These are phyloP conservation scores for Caenorhabditis remanei DNA, from an alignment of 1,140 invertebrate genomes.

Conservation along the genomic window DNA sequence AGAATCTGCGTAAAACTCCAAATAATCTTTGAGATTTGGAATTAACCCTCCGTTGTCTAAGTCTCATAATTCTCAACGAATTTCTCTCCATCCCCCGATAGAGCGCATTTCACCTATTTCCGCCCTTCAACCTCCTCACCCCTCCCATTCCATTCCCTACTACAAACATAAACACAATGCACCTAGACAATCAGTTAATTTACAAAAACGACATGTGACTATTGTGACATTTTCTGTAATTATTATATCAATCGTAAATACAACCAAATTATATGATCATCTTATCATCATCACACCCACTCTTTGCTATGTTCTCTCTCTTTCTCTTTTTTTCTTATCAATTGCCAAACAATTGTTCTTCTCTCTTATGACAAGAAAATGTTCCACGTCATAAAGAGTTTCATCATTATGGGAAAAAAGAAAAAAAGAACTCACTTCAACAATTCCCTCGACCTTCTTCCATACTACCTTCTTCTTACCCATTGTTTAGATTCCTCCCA, in stretches of 20 bases:
- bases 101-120: too few species aligned
- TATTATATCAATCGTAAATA: conserved; percentile 17
- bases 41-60: too few species aligned
- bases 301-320: conserved; percentile 13
- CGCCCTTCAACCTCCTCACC: too few species aligned
- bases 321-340: conserved; percentile 7
- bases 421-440: conserved; percentile 4
- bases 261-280: conserved; percentile 17
- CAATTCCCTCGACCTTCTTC: conserved; percentile 47
- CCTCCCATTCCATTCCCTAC: too few species aligned
- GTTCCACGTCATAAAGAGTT: not conserved
- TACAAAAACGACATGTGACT: conserved; percentile 4
- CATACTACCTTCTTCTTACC: conserved; percentile 51
- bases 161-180: too few species aligned
- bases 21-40: too few species aligned
- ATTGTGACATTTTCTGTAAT: conserved; percentile 12
- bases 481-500: not conserved
- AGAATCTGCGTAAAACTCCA: too few species aligned
- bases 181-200: not conserved
- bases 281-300: conserved; percentile 42
- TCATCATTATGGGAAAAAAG: not conserved
- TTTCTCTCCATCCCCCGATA: too few species aligned
- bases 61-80: too few species aligned
- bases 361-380: not conserved
- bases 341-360: not conserved